Percentiles rank a stretch among this genome's conserved stretches.
Evolutionary conservation across 2,113 vertebrate genomes (phyloP).

Genomic region (Tapirus terrestris): DNA sequence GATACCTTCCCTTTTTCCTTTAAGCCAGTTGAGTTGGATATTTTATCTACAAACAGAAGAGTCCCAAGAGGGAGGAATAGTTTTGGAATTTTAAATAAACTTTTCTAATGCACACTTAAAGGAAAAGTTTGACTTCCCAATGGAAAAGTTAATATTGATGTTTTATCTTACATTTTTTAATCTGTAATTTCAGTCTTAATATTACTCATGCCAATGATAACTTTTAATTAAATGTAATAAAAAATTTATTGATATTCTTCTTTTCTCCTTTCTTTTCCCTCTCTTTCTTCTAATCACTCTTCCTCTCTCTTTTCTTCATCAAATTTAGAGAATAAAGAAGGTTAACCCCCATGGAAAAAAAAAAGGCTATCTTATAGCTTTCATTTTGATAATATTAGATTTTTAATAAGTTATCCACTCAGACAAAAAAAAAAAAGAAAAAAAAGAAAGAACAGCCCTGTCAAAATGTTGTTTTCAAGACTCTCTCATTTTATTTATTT

Average conservation of each 20-base stretch:
- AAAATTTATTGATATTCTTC: not conserved
- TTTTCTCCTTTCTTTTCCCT: not conserved
- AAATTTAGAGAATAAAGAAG: not conserved
- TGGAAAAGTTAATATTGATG: not conserved
- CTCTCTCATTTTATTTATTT: not conserved
- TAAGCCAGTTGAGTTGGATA: not conserved
- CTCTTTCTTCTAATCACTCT: not conserved
- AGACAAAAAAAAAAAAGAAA: slow-evolving; percentile 42
- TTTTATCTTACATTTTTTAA: not conserved
- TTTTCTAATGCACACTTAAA: not conserved
- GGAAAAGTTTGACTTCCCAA: not conserved
- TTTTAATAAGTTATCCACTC: not conserved
- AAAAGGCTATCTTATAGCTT: not conserved
- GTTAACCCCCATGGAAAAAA: not conserved
- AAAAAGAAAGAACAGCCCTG: not conserved
- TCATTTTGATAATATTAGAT: not conserved
- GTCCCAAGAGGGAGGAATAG: not conserved
- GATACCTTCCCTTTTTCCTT: not conserved
- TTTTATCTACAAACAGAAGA: not conserved
- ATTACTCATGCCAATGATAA: not conserved
- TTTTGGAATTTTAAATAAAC: slow-evolving; percentile 22
- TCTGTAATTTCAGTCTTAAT: not conserved
- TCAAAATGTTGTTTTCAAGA: not conserved
- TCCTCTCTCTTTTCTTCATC: not conserved
- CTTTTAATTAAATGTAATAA: slow-evolving; percentile 5